Conservation (phyloP, 2,113 vertebrate genomes). For the Megaleporinus macrocephalus region DNA sequence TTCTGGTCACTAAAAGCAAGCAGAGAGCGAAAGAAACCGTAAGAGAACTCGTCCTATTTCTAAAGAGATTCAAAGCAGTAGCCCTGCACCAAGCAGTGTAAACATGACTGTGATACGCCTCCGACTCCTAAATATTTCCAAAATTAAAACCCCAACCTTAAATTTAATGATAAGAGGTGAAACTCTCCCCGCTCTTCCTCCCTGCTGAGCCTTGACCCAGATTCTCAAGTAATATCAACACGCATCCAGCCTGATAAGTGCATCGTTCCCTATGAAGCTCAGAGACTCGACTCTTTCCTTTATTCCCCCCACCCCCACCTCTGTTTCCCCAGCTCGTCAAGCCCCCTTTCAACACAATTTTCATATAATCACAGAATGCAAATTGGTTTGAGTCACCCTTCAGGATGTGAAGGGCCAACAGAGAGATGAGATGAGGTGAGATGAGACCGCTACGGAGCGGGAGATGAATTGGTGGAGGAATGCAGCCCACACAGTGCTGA, state of each 20-base stretch:
- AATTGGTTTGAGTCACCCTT: constrained; percentile 30
- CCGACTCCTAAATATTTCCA: constrained; percentile 4
- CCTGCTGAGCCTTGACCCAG: constrained; percentile 62
- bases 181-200: constrained; percentile 17
- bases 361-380: constrained; percentile 41
- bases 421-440: constrained; percentile 20
- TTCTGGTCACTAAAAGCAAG: no score
- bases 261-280: constrained; percentile 24
- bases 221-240: constrained; percentile 50
- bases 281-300: neutral
- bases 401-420: constrained; percentile 35
- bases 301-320: no score
- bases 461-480: constrained; percentile 4
- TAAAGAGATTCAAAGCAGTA: neutral
- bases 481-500: neutral
- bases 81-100: neutral
- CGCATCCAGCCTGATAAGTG: constrained; percentile 27
- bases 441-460: neutral
- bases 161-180: constrained; percentile 33
- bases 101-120: constrained; percentile 16
- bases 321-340: neutral
- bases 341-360: constrained; percentile 21
- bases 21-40: neutral
- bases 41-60: neutral
- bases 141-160: constrained; percentile 25